Evolutionary conservation across 2,888 invertebrate species (phyloP), one percentile per base, ranked within the genome.

Genomic region (Mesorhabditis sp.): DNA sequence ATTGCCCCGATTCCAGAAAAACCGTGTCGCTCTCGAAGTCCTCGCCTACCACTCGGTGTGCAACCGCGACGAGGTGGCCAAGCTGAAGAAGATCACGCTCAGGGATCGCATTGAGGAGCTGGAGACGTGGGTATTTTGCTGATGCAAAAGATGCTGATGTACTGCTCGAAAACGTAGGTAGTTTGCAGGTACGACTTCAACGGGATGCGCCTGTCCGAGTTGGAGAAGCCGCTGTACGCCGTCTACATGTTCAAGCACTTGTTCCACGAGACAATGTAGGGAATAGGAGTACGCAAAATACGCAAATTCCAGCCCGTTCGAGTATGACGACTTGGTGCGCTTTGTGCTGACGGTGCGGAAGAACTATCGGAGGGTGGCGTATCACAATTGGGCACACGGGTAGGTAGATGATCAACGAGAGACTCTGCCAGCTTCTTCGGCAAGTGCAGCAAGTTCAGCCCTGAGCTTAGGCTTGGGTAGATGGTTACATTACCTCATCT

Each of bases 301-400:
- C 10, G 45, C n/a, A 58, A 28, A 13, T 69, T 79, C 70, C 67
- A 79, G 76, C 74, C 86, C 90, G 62, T 92, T 92, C 86, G 92
- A 93, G 79, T 86, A 89, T 43, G 90, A 90, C 75, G 90, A 90
- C 66, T 86, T 93, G 68, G 89, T 91, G 44, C 88, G 91, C 69
- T 93, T 93, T 83, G 90, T 91, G 3, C 85, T 93, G 77, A 93
- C 93, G 0, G 92, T 93, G 4, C 90, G 91, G 83, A 93, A 92
- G 86, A 93, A 93, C 87, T 93, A 93, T 85, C 88, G 93, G 6
- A 88, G 90, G 58, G 78, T 79, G 2, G 77, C 92, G 0, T 93
- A 93, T 84, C 93, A 93, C 86, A 93, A 93, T 86, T 93, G 93
- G 90, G 91, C 91, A 43, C 93, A 93, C 83, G 93, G 92, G 15